Conservation (phyloP, 2,888 invertebrate genomes). For the Pollenia griseotomentosa region DNA sequence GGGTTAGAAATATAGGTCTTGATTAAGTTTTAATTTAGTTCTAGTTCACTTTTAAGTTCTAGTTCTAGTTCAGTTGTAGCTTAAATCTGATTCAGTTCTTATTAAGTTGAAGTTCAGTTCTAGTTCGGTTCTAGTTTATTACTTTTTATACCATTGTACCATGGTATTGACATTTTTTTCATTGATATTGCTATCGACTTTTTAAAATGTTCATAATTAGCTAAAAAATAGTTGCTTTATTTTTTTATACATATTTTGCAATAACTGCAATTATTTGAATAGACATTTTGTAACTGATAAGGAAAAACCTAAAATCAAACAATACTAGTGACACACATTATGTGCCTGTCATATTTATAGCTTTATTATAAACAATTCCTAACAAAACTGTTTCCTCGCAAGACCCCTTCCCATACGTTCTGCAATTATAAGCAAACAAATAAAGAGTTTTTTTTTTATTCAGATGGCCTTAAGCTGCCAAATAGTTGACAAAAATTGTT, state of each 20-base stretch:
- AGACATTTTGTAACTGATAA: constrained; percentile 15
- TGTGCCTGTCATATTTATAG: constrained; percentile 65
- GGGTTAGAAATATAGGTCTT: too few species aligned
- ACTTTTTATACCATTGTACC: too few species aligned
- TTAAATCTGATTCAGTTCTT: too few species aligned
- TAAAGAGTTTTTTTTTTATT: constrained; percentile 1
- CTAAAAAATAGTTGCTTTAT: constrained; percentile 15
- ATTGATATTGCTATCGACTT: too few species aligned
- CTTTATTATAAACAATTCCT: constrained; percentile 31
- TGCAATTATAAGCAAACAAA: not conserved
- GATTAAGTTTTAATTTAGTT: too few species aligned
- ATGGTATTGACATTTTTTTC: too few species aligned
- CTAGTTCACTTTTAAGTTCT: too few species aligned
- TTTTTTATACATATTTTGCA: not conserved
- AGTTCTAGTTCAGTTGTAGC: too few species aligned
- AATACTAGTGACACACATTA: constrained; percentile 61
- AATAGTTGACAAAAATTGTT: constrained; percentile 59
- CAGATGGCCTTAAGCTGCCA: constrained; percentile 57
- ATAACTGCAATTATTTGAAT: constrained; percentile 23
- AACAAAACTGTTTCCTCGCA: not conserved
- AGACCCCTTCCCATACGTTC: not conserved
- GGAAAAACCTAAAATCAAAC: constrained; percentile 25
- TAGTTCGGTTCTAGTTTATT: not conserved
- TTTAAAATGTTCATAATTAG: not conserved
- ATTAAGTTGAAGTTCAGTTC: too few species aligned